A percentile compares a stretch with the other conserved stretches of the same genome.
Conservation (phyloP, 1,140 invertebrate genomes). For the Drosophila melanogaster region Release_6_plus_ISO1_MT NT_037436.4:16708001-16708500, state of each 20-base stretch:
- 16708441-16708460: background rate
- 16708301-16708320: too few species aligned
- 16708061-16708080: background rate
- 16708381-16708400: background rate
- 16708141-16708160: conserved; percentile 14
- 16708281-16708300: background rate
- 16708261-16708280: too few species aligned
- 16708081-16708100: conserved; percentile 26
- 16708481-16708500: conserved; percentile 12
- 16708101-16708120: conserved; percentile 5
- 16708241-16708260: background rate
- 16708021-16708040: conserved; percentile 7
- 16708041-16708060: background rate
- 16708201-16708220: conserved; percentile 2
- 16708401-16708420: background rate
- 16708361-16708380: too few species aligned
- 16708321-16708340: too few species aligned
- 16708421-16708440: conserved; percentile 16
- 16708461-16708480: conserved; percentile 6
- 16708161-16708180: conserved; percentile 12
- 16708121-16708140: conserved; percentile 15
- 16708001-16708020: conserved; percentile 1
- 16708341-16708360: too few species aligned
- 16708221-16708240: conserved; percentile 12
- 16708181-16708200: conserved; percentile 28